Evolutionary conservation across 2,113 vertebrate species (phyloP).

Genomic region (Copsychus sechellarum): DNA sequence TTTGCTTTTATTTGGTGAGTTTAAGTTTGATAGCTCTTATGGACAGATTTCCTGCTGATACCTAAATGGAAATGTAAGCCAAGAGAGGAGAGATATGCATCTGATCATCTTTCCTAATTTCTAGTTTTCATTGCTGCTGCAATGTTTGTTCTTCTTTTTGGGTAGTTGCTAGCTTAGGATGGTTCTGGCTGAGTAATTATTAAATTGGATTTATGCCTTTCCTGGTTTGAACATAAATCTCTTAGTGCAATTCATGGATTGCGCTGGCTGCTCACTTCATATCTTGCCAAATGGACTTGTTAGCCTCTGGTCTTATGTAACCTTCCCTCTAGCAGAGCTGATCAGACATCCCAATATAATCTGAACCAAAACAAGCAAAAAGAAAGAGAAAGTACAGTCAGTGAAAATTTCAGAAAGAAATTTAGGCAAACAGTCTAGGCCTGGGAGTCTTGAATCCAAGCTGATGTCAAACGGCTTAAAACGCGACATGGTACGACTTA

Average conservation of each 20-base stretch:
- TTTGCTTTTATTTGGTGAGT: background rate
- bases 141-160: background rate
- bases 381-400: background rate
- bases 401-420: background rate
- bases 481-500: background rate
- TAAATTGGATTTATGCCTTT: constrained; percentile 9
- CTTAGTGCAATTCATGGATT: background rate
- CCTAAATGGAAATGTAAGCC: background rate
- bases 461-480: background rate
- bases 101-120: background rate
- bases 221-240: background rate
- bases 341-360: background rate
- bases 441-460: background rate
- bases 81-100: background rate
- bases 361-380: background rate
- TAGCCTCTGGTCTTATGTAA: background rate
- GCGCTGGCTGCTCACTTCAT: background rate
- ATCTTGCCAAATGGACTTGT: background rate
- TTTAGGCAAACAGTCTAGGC: background rate
- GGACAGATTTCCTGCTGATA: background rate
- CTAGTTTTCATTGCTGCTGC: background rate
- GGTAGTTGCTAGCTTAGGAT: background rate
- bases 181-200: constrained; percentile 3
- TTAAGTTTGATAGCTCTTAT: background rate
- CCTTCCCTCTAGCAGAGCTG: background rate